These are phyloP conservation scores for Trachythela sp. DNA, from an alignment of 64 coral and sea anemone species.

Conservation along the genomic window DNA sequence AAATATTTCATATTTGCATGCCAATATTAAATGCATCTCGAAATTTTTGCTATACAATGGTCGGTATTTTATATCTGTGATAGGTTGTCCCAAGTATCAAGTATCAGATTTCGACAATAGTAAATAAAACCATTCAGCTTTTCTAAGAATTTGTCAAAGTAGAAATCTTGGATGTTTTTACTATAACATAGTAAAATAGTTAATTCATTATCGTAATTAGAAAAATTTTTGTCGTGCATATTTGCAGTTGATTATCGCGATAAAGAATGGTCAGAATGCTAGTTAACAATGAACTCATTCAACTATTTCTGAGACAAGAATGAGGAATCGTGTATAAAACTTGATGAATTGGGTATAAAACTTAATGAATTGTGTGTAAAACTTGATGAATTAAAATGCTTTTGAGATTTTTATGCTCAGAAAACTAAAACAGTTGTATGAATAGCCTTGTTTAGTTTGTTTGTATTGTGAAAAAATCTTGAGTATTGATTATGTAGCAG, in stretches of 20 bases:
- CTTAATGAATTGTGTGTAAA: no score
- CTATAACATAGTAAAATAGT: not conserved
- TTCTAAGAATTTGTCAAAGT: not conserved
- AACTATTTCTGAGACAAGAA: not conserved
- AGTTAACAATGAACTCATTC: not conserved
- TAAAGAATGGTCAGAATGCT: not conserved
- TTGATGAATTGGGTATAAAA: no score
- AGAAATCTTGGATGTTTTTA: not conserved
- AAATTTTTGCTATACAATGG: not conserved
- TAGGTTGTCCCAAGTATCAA: not conserved
- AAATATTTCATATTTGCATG: conserved; percentile 1
- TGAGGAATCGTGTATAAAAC: no score
- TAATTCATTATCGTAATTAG: not conserved
- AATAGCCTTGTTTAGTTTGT: no score
- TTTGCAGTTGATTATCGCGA: not conserved
- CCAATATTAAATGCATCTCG: not conserved
- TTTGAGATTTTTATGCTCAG: no score
- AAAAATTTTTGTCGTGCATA: not conserved
- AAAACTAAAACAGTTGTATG: no score
- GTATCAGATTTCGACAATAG: not conserved
- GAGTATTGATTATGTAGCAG: no score
- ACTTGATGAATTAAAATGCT: no score
- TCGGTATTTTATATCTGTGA: not conserved
- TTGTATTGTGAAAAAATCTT: no score
- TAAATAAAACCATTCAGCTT: not conserved